Evolutionary conservation across 2,797 vertebrate genomes (phyloP), one percentile per base, ranked within the genome.

Genomic region (Channallabes apus): DNA sequence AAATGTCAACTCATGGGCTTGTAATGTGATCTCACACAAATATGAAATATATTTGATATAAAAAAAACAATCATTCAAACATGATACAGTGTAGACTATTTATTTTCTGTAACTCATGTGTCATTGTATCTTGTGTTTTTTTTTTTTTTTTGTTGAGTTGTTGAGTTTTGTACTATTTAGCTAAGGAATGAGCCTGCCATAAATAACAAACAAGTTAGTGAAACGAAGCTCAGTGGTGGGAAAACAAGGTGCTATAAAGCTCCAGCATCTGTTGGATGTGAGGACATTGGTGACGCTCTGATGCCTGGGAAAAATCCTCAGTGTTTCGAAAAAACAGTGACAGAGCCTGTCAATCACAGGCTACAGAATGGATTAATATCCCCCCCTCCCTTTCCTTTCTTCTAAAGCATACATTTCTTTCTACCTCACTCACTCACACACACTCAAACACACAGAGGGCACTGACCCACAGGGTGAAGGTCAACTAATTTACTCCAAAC

Each of bases 381-480:
- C 3, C 38, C 76, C 87, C 27, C 80, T 85, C 81, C 82, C 77
- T 29, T 12, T 29, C 4, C 65, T 65, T 59, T 18, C 77, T 82
- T 83, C 80, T 29, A 68, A 84, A 81, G 84, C 86, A 76, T 84
- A 85, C 85, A 59, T 41, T 79, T 71, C 82, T 56, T 77, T 84
- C 81, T 85, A 61, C 76, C 77, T 68, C 85, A 68, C 77, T 81
- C 73, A 54, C 79, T 72, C 82, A 46, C 83, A 82, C 75, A 85
- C 84, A 85, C 84, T 85, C 65, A 62, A 82, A 88, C 83, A 75
- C 88, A 88, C 84, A 88, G 83, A 88, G 88, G 87, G 88, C 85
- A 73, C 83, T 94, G 95, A 96, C 96, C 95, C 79, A 1, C 85
- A 87, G 94, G 93, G 92, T 95, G 94, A 91, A 95, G 95, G 96